These are phyloP conservation scores for Fundulus diaphanus DNA, from an alignment of 2,797 vertebrate genomes.

Conservation along the genomic window DNA sequence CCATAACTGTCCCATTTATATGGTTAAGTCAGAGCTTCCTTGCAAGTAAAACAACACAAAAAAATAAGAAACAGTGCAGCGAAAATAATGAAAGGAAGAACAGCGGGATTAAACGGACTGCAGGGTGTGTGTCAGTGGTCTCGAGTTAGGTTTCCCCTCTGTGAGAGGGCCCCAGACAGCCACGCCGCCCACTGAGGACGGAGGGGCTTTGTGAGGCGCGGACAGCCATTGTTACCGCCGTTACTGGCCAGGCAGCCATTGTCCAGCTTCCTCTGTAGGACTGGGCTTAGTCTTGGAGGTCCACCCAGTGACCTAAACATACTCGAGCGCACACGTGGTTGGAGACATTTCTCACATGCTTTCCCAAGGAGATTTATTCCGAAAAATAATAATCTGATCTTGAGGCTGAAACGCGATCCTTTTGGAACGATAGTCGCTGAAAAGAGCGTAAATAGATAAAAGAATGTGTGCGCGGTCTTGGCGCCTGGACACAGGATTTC, in stretches of 20 bases:
- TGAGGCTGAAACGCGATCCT: conserved; percentile 3
- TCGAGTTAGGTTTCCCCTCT: conserved; percentile 42
- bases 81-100: conserved; percentile 7
- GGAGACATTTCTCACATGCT: conserved; percentile 70
- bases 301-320: conserved; percentile 73
- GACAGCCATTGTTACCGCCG: conserved; percentile 75
- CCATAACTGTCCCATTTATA: neutral
- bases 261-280: conserved; percentile 75
- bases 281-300: conserved; percentile 62
- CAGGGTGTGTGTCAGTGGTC: conserved; percentile 21
- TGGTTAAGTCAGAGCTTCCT: neutral
- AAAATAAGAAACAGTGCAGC: neutral
- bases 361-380: conserved; percentile 68
- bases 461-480: neutral
- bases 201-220: conserved; percentile 64
- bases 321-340: conserved; percentile 26
- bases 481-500: conserved; percentile 67
- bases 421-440: neutral
- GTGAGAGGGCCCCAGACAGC: conserved; percentile 61
- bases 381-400: conserved; percentile 54
- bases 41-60: neutral
- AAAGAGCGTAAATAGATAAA: neutral
- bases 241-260: conserved; percentile 74
- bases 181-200: conserved; percentile 71
- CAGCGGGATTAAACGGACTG: conserved; percentile 2